Evolutionary conservation across 53 echinoderm and acorn worm species (phyloP), one percentile per base, ranked within the genome.

Genomic region (Arbacia lixula): DNA sequence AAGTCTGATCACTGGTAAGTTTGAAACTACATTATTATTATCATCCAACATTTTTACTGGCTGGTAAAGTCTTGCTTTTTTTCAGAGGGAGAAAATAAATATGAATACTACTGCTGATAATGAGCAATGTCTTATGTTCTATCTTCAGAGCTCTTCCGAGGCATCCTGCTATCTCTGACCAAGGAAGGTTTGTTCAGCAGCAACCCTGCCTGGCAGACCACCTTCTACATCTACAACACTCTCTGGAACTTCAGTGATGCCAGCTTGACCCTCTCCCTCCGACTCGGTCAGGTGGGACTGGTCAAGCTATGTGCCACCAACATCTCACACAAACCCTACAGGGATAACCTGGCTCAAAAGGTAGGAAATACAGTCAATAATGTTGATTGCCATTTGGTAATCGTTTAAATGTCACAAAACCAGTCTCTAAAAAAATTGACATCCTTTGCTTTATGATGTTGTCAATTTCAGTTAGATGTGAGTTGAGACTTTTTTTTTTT

Each of bases 231-330:
- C 53, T 99, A 95, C 89, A 95, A 92, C 72, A 67, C 90, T 17
- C 58, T 87, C 2, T 99, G 99, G 99, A 99, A 99, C 77, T 81
- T 99, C 20, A 99, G 99, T 30, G 99, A 99, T 56, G 89, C 88
- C 39, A 99, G 94, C 32, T 77, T 88, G 60, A 66, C 43, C 30
- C 87, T 95, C 49, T 86, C 90, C 5, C 72, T 66, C 63, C 83
- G 89, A 54, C 74, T 99, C 27, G 99, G 92, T 28, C 82, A 99
- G 25, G 68, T 64, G 16, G 94, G 94, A n/a, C 91, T 99, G 91
- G 80, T 99, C 28, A 91, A 83, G 60, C 30, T 99, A 10, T 99
- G 99, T 78, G 41, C 88, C 0, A 74, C 87, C 72, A 99, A 95
- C 71, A 84, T 99, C 21, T 90, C 91, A 0, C 92, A 94, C 62